Evolutionary conservation across 2,888 invertebrate species (phyloP).

Genomic region (Drosophila prostipennis): DNA sequence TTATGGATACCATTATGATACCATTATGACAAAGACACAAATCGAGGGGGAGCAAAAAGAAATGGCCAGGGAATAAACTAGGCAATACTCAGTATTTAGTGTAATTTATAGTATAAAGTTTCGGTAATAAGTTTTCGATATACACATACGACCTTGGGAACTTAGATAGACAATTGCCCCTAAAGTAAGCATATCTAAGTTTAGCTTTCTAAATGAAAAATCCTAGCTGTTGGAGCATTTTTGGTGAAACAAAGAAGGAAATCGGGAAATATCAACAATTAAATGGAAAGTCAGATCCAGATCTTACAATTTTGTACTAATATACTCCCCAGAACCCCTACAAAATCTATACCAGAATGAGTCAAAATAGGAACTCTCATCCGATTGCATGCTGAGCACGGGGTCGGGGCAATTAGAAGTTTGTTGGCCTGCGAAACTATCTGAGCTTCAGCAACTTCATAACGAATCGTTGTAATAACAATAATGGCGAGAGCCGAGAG

Average conservation of each 20-base stretch:
- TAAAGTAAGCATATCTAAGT: background rate
- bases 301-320: background rate
- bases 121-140: background rate
- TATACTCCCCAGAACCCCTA: background rate
- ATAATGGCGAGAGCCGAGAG: slow-evolving; percentile 44
- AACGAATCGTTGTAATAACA: slow-evolving; percentile 72
- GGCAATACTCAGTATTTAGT: background rate
- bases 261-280: too few relatives aligned
- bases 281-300: too few relatives aligned
- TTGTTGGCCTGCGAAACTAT: slow-evolving; percentile 66
- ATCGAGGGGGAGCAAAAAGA: slow-evolving; percentile 13
- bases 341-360: slow-evolving; percentile 2
- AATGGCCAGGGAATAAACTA: background rate
- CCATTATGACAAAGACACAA: slow-evolving; percentile 30
- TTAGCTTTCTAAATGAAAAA: background rate
- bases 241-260: too few relatives aligned
- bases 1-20: slow-evolving; percentile 39
- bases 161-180: too few relatives aligned
- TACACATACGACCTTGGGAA: background rate
- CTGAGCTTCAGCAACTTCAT: slow-evolving; percentile 27
- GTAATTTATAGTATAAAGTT: background rate
- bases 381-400: slow-evolving; percentile 58
- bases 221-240: too few relatives aligned
- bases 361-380: slow-evolving; percentile 17
- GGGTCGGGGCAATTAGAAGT: slow-evolving; percentile 68